Evolutionary conservation across 92 coral and sea anemone genomes (phyloP).

Genomic region (Parazoanthus atlanticus): DNA sequence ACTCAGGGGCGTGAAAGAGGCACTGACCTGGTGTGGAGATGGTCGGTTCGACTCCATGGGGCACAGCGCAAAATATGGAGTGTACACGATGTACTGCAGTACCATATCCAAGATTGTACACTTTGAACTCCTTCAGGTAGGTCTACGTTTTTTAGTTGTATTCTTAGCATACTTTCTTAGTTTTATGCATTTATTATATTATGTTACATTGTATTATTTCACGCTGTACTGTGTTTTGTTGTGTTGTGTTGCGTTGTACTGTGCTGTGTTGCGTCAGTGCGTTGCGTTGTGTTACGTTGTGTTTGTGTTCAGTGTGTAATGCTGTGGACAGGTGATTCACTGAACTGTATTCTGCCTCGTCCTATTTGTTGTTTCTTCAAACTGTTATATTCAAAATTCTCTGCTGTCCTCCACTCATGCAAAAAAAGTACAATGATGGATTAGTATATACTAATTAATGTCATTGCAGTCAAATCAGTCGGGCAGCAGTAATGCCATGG

Average conservation of each 20-base stretch:
- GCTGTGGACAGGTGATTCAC: too few species aligned
- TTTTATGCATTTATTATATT: neutral
- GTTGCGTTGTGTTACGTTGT: too few species aligned
- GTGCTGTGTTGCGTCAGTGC: too few species aligned
- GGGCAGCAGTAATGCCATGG: constrained; percentile 18
- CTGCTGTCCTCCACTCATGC: too few species aligned
- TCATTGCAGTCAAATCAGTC: constrained; percentile 27
- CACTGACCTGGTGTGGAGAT: neutral
- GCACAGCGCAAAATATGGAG: constrained; percentile 20
- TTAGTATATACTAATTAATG: neutral
- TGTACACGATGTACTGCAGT: constrained; percentile 24
- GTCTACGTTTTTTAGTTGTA: neutral
- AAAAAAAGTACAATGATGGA: too few species aligned
- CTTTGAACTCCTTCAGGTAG: constrained; percentile 49
- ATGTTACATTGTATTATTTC: too few species aligned
- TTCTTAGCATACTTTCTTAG: neutral
- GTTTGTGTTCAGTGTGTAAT: too few species aligned
- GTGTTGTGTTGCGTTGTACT: too few species aligned
- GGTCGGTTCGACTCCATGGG: neutral
- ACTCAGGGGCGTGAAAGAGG: constrained; percentile 13
- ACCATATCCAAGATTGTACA: constrained; percentile 27
- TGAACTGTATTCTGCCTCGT: too few species aligned
- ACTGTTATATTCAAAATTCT: too few species aligned
- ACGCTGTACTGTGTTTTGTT: too few species aligned
- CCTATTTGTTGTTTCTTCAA: too few species aligned